Conservation (phyloP, 2,113 vertebrate species). For the Panthera uncia region DNA sequence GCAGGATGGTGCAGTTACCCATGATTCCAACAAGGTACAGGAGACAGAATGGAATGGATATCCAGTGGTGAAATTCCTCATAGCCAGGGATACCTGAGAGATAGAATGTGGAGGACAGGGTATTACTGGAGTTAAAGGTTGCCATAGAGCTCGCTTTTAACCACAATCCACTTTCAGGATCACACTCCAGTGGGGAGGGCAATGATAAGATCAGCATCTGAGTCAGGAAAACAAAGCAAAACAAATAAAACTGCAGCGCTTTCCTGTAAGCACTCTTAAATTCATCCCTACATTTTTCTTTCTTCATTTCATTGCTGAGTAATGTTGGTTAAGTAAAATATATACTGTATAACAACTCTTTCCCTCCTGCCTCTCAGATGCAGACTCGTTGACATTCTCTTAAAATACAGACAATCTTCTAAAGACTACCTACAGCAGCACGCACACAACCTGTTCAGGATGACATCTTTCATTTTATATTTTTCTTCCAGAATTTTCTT, state of each 20-base stretch:
- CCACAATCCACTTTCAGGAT: neutral
- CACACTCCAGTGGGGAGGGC: fast-evolving
- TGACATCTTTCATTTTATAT: neutral
- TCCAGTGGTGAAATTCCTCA: constrained; percentile 64
- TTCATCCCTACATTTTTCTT: neutral
- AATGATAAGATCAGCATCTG: neutral
- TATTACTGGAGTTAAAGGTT: constrained; percentile 8
- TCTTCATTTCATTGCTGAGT: neutral
- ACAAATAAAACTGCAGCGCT: neutral
- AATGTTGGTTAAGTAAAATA: neutral
- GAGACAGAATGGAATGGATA: constrained; percentile 58
- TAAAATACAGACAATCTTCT: neutral
- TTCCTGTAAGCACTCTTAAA: neutral
- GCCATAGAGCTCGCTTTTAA: neutral
- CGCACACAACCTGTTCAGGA: neutral
- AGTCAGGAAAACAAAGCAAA: neutral
- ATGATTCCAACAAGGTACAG: neutral
- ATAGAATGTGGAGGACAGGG: constrained; percentile 47
- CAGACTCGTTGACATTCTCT: neutral
- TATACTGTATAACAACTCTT: too few relatives aligned
- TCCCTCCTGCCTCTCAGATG: neutral
- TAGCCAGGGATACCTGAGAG: constrained; percentile 69
- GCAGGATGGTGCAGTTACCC: constrained; percentile 58
- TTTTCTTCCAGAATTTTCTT: neutral
- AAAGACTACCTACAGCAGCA: neutral